Evolutionary conservation across 2,113 vertebrate species (phyloP).

Genomic region (Bubo bubo): DNA sequence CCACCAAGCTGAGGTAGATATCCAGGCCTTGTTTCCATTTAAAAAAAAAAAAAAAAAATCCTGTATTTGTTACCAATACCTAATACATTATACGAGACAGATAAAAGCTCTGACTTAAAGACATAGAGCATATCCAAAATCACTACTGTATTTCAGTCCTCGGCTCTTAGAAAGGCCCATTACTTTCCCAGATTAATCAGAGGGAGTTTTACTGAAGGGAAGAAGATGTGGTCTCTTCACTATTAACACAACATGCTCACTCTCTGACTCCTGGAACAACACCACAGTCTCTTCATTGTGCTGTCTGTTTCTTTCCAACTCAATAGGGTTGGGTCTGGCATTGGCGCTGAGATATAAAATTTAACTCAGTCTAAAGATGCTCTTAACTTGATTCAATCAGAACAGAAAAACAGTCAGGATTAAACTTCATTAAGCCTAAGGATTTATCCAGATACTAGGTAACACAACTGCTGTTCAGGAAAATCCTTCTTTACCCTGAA

Average conservation of each 20-base stretch:
- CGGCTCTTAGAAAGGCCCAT: background rate
- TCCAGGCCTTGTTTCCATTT: background rate
- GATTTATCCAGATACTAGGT: background rate
- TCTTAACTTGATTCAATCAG: background rate
- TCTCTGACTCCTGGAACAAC: background rate
- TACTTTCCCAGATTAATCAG: background rate
- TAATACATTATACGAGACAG: background rate
- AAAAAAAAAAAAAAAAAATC: background rate
- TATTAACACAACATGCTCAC: background rate
- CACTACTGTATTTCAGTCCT: background rate
- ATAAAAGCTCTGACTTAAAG: background rate
- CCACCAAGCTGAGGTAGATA: background rate
- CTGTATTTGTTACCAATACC: background rate
- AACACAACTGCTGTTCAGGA: background rate
- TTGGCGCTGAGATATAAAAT: background rate
- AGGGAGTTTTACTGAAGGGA: background rate
- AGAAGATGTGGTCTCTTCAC: background rate
- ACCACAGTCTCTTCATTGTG: accelerated
- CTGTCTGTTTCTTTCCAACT: background rate
- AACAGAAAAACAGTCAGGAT: background rate
- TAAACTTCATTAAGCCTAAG: background rate
- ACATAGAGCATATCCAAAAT: background rate
- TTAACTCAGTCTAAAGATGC: background rate
- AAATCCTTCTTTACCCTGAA: background rate
- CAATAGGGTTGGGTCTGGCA: background rate